Base-by-base conservation (phyloP, 2,113 vertebrate genomes). In the Paradoxurus hermaphroditus region DNA sequence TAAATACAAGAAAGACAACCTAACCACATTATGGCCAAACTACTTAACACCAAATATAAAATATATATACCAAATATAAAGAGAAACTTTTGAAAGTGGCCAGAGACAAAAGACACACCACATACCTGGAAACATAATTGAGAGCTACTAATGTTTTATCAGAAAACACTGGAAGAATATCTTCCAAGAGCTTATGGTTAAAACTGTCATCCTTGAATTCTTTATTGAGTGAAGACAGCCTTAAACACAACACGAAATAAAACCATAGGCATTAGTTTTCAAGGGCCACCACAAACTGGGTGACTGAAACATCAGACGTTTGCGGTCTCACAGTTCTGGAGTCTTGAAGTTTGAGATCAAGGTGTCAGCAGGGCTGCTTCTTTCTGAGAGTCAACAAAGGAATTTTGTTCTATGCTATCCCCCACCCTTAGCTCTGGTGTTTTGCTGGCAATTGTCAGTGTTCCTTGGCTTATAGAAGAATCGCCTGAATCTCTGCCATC, bases 371-470 rank as follows among this genome's bases (percentile, higher is more conserved):
- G 11, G 46, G 13, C 53, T 68, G 2, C 18, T 68, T 53, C 21
- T 27, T 81, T 56, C 27, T 39, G 62, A 91, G 46, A 41, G 27
- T 29, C 39, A 41, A 4, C 27, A 34, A n/a, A 70, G 3, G 31
- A 82, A 81, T 31, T 56, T 8, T 56, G 12, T 65, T 31, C n/a
- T 36, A 5, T 41, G 21, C 9, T 41, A 19, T 41, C 7, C 2
- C 34, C 5, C 0, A 11, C 5, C 5, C 49, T 25, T 72, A 21
- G 21, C 2, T 65, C 5, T 36, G 65, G 13, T 44, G n/a, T 21
- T 78, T 93, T 78, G 2, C 59, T 56, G 46, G 19, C 59, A 67
- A 78, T n/a, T 41, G 67, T 41, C 49, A 41, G 36, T 19, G 16
- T 86, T 79, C 36, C 27, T 53, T 19, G 14, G 29, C 14, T 78